Conservation (phyloP, 2,888 invertebrate species). For the Drosophila nr. fundita region DNA sequence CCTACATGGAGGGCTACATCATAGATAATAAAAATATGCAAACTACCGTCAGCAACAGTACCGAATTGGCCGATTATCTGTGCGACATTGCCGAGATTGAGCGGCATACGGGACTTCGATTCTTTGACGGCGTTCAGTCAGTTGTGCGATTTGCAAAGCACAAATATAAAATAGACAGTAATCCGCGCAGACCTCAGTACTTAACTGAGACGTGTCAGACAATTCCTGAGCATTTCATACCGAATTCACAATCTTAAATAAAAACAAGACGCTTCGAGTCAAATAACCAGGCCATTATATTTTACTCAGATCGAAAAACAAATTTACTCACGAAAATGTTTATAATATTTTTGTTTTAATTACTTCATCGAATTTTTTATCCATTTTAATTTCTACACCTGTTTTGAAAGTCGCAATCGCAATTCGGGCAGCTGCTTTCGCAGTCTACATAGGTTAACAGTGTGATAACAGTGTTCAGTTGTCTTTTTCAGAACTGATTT, state of each 20-base stretch:
- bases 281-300: neutral
- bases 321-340: neutral
- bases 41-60: neutral
- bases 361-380: neutral
- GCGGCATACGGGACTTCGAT: conserved; percentile 57
- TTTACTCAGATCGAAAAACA: neutral
- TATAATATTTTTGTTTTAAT: neutral
- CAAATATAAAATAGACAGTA: conserved; percentile 6
- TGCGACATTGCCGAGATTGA: conserved; percentile 62
- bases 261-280: neutral
- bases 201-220: conserved; percentile 5
- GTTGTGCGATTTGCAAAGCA: conserved; percentile 46
- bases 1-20: conserved; percentile 63
- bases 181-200: neutral
- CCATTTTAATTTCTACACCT: neutral
- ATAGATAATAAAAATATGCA: conserved; percentile 50
- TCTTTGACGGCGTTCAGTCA: conserved; percentile 50
- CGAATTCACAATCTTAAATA: neutral
- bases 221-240: neutral
- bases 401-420: neutral
- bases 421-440: neutral
- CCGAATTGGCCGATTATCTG: conserved; percentile 30
- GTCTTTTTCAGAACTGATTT: neutral
- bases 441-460: neutral
- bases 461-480: neutral